Evolutionary conservation across 2,797 vertebrate species (phyloP).

Genomic region (Acipenser ruthenus): DNA sequence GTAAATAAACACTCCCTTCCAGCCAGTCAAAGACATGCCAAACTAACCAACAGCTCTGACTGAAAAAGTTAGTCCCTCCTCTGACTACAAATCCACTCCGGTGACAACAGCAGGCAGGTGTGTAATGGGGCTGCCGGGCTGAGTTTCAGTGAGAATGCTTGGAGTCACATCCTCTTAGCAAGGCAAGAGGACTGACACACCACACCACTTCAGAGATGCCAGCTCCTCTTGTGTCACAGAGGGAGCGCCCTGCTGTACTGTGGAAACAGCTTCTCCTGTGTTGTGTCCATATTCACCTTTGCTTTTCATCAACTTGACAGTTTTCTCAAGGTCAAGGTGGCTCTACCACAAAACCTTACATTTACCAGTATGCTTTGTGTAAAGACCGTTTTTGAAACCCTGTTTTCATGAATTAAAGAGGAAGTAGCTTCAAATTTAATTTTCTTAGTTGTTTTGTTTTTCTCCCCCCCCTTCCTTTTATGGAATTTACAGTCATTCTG

Average conservation of each 20-base stretch:
- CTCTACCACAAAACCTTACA: too few relatives aligned
- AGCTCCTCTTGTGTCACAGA: too few relatives aligned
- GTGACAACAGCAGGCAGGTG: slow-evolving; percentile 44
- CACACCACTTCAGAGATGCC: too few relatives aligned
- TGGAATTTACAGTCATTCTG: too few relatives aligned
- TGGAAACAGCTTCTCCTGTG: too few relatives aligned
- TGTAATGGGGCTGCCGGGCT: slow-evolving; percentile 50
- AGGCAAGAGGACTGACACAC: slow-evolving; percentile 9
- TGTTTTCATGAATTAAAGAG: too few relatives aligned
- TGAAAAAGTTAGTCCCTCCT: slow-evolving; percentile 7
- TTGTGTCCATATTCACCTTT: slow-evolving; percentile 27
- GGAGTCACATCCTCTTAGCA: slow-evolving; percentile 29
- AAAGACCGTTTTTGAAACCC: too few relatives aligned
- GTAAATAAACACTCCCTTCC: slow-evolving; percentile 13
- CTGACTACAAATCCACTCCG: slow-evolving; percentile 10
- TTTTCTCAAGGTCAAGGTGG: slow-evolving; percentile 18
- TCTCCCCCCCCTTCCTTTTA: too few relatives aligned
- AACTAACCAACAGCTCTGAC: slow-evolving; percentile 13
- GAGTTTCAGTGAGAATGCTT: slow-evolving; percentile 32
- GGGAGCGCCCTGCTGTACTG: too few relatives aligned
- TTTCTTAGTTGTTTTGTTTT: too few relatives aligned
- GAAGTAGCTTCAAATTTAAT: too few relatives aligned
- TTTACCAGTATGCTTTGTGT: too few relatives aligned
- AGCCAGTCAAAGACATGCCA: slow-evolving; percentile 6
- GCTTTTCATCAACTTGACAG: slow-evolving; percentile 17